Evolutionary conservation across 2,113 vertebrate genomes (phyloP).

Genomic region (Psophia crepitans): DNA sequence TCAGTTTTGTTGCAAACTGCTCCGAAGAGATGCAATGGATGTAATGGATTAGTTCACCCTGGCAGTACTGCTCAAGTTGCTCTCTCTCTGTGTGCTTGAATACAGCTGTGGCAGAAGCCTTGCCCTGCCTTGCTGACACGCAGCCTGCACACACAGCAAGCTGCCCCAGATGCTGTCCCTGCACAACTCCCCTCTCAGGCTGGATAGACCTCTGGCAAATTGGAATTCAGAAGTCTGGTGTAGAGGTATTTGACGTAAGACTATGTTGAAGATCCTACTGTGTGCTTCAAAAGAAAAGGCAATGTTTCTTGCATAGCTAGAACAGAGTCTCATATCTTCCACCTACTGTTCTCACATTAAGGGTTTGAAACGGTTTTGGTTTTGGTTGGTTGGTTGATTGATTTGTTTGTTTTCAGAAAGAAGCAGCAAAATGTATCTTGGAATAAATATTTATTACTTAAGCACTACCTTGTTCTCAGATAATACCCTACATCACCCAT

Average conservation of each 20-base stretch:
- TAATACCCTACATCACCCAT: neutral
- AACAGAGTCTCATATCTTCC: neutral
- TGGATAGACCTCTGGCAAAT: neutral
- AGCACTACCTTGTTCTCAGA: neutral
- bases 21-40: neutral
- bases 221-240: neutral
- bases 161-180: neutral
- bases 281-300: neutral
- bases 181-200: neutral
- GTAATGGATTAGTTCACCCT: neutral
- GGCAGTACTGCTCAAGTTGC: neutral
- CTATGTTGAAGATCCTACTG: neutral
- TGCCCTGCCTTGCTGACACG: neutral
- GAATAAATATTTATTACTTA: slow-evolving; percentile 48
- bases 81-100: neutral
- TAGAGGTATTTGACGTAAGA: neutral
- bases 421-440: neutral
- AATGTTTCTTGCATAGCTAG: neutral
- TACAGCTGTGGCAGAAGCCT: neutral
- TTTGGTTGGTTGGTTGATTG: neutral
- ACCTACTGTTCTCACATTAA: neutral
- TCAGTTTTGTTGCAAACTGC: neutral
- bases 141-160: fast-evolving
- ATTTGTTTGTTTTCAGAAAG: neutral
- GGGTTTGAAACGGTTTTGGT: neutral